Base-by-base conservation (phyloP, 1,140 invertebrate genomes). In the Bombyx mandarina region DNA sequence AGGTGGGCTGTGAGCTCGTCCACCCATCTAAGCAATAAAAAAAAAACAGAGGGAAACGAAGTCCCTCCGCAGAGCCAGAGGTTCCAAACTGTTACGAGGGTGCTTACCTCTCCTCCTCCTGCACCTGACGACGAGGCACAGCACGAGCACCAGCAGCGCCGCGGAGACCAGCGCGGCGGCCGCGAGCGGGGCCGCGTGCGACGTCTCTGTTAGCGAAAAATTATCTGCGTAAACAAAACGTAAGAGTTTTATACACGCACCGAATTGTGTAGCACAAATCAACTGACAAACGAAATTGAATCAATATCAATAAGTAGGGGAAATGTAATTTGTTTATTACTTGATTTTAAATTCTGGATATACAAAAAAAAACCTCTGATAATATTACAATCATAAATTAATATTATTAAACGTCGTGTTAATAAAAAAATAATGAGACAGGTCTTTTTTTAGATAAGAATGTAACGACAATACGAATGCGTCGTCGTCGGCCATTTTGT, bases 191-290 rank as follows among this genome's bases (percentile, higher is more conserved):
- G 81, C 85, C 66, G 87, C 77, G 62, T 86, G 81, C 56, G 86
- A 84, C 51, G 85, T 88, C 72, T 88, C 88, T 88, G 79, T 79
- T 76, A 82, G 71, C 71, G 74, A 79, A 79, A 75, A 80, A 79
- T 75, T 78, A 71, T 79, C 78, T 81, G 78, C 63, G 78, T 76
- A 68, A 81, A 75, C 69, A 77, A 69, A 75, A 62, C 42, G 42
- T 44, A 43, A 54, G 12, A 2, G 43, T 45, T 54, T 54, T 54
- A 54, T 45, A 54, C 43, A 54, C 52, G 46, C 46, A 18, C 12
- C 6, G 5, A 8, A 47, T 47, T 8, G 46, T 5, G 5, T 46
- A 8, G 5, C 26, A 35, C 26, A 5, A 35, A 2, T 35, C 2
- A 35, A 35, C 26, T 35, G 26, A 35, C 26, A 51, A 35, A 35